Evolutionary conservation across 2,113 vertebrate genomes (phyloP), one percentile per base, ranked within the genome.

Genomic region (Oryzias curvinotus): DNA sequence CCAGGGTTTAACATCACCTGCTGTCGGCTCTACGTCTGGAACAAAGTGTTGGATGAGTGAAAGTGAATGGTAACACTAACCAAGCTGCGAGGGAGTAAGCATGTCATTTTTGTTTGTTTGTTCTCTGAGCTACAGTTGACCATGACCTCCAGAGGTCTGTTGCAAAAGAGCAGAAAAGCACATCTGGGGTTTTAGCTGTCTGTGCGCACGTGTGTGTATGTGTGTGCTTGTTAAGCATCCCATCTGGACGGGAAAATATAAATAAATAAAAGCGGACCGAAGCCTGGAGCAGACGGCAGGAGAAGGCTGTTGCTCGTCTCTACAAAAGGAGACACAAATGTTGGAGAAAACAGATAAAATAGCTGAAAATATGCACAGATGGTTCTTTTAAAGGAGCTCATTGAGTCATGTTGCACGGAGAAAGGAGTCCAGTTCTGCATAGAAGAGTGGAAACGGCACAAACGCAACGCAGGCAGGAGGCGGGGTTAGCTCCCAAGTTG

Each of bases 1-100:
- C 84, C 66, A 59, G 73, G 67, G 56, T 78, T 78, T 85, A 19
- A 68, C 68, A 79, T 69, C 68, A 81, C 75, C 81, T 82, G 82
- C 65, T 69, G 65, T 83, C 78, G 74, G 64, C 67, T 84, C 73
- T 45, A 68, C 55, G 74, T 79, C 56, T 52, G 64, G 52, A 56
- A 51, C 18, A 19, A 64, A 68, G 68, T 14, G 56, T 57, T 57
- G 56, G 65, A 64, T 53, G 49, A 73, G 67, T 56, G 48, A 49
- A 68, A 65, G 57, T 42, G 14, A 26, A 36, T 36, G 36, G 10
- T 10, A 36, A 36, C 10, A 36, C 36, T 66, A 45, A 79, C 80
- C 72, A 66, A 0, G 19, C 45, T 49, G 45, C 45, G 46, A 71
- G 62, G 57, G 36, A 62, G 49, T 52, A 43, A 28, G 5, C 3